phyloP scores from a whole-genome alignment of 1,140 invertebrate species.

The Psix sp. region DNA sequence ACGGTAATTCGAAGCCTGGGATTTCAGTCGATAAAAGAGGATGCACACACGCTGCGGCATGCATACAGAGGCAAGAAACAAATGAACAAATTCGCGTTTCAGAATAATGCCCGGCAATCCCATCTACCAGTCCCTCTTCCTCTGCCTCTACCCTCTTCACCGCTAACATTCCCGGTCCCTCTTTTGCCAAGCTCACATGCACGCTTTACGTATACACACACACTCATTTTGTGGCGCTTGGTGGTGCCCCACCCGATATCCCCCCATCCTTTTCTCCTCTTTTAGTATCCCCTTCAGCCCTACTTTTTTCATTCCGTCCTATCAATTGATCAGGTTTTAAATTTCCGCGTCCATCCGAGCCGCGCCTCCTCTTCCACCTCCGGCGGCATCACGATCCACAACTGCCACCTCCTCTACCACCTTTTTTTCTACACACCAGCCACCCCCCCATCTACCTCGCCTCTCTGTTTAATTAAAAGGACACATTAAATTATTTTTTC shows the following conservation, averaged over 20 bases:
- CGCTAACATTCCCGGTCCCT: conserved; percentile 57
- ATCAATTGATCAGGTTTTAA: conserved; percentile 79
- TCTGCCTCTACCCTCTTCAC: conserved; percentile 49
- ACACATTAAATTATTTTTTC: conserved; percentile 78
- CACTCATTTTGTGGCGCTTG: conserved; percentile 55
- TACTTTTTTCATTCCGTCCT: conserved; percentile 78
- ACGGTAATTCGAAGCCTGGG: conserved; percentile 78
- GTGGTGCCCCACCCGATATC: conserved; percentile 59
- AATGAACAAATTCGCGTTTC: conserved; percentile 78
- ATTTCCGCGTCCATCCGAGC: conserved; percentile 62
- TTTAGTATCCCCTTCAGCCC: conserved; percentile 72
- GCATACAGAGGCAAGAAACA: conserved; percentile 77
- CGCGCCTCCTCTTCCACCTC: conserved; percentile 53
- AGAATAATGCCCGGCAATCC: conserved; percentile 78
- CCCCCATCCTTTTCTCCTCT: conserved; percentile 48
- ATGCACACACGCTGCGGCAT: conserved; percentile 73
- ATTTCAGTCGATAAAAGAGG: conserved; percentile 77
- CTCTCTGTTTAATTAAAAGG: conserved; percentile 77
- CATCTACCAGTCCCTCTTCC: conserved; percentile 69
- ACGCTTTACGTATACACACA: conserved; percentile 34
- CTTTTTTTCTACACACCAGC: conserved; percentile 61
- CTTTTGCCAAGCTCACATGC: conserved; percentile 49
- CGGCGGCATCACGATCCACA: conserved; percentile 46
- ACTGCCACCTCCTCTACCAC: conserved; percentile 54
- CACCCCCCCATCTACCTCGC: conserved; percentile 61